Evolutionary conservation across 2,888 invertebrate species (phyloP), one percentile per base, ranked within the genome.

Genomic region (Allygus modestus): DNA sequence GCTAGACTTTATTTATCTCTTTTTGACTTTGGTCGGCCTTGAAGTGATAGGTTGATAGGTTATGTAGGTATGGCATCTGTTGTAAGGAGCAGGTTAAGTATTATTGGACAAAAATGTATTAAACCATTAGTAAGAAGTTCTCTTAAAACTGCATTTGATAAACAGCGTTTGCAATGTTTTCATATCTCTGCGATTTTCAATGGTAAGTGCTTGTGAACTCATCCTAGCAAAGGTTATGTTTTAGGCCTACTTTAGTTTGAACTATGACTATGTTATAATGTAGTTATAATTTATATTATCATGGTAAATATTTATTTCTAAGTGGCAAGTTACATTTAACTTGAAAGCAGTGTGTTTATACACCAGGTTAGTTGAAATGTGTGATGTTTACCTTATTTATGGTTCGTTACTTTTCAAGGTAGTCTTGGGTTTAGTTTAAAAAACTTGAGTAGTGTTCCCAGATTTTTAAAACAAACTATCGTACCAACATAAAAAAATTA

Each of bases 101-200:
- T 73, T 83, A 41, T 73, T 33, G 43, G 71, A 26, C 71, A 83
- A 9, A 73, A 41, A n/a, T 83, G 71, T 43, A 83, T 83, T 54
- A 83, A 54, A 54, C 71, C 71, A 0, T 73, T 83, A 5, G 12
- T 54, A 15, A 43, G 12, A 46, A 61, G 41, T 71, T 73, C 71
- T 11, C 0, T 73, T 20, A 83, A 26, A 51, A n/a, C 33, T 31
- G 54, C 33, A 12, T 28, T 73, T 28, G 33, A 51, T 28, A 73
- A 23, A 23, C 83, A 73, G 5, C 46, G 73, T 54, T 37, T 83
- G 83, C 23, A 46, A 85, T 86, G 85, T 46, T 82, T 87, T 23
- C 87, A 87, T 26, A 85, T 86, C 15, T 85, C 87, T 17, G 79
- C 85, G 2, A 33, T 84, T 82, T 85, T 87, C 15, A 86, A 86